Evolutionary conservation across 2,888 invertebrate species (phyloP), one percentile per base, ranked within the genome.

Genomic region (Cataglyphis livida): DNA sequence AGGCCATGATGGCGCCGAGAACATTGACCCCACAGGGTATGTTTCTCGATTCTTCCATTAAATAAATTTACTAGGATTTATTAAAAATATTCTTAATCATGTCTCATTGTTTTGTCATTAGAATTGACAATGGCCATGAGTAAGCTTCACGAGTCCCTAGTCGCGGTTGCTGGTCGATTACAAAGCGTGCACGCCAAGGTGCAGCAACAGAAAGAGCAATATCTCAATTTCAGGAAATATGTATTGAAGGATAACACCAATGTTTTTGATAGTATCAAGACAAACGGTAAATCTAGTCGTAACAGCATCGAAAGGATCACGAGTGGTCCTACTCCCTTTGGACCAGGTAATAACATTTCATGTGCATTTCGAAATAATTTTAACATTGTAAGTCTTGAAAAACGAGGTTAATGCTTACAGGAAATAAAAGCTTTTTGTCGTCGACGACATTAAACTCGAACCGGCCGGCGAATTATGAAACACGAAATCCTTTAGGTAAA

Each of bases 91-190:
- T 51, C 3, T n/a, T 78, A 28, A 78, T n/a, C 51, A 0, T 51
- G 54, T 41, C 2, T 48, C n/a, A 2, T n/a, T 48, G 7, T 9
- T 76, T 76, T 41, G n/a, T 70, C 95, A 95, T 7, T 95, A 97
- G 98, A 98, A 94, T 93, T 98, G 84, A 96, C 97, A 12, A 95
- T 96, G 78, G 97, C 98, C 25, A 96, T 98, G 95, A 96, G 96
- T 48, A 96, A 98, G 92, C 96, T 98, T 91, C 98, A 98, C 93
- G 98, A 98, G 93, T 97, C 98, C 3, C 96, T 98, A 91, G 97
- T 98, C 48, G 97, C 98, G 0, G 95, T 98, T 82, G 98, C 98
- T n/a, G 98, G 98, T 0, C 96, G 98, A 57, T 95, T 98, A 54
- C 98, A 98, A 92, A 96, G 97, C 5, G 96, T 98, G 0, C 98